A percentile compares a stretch with the other conserved stretches of the same genome.
phyloP scores from a whole-genome alignment of 2,113 vertebrate genomes.

The Drymodes brunneopygia region DNA sequence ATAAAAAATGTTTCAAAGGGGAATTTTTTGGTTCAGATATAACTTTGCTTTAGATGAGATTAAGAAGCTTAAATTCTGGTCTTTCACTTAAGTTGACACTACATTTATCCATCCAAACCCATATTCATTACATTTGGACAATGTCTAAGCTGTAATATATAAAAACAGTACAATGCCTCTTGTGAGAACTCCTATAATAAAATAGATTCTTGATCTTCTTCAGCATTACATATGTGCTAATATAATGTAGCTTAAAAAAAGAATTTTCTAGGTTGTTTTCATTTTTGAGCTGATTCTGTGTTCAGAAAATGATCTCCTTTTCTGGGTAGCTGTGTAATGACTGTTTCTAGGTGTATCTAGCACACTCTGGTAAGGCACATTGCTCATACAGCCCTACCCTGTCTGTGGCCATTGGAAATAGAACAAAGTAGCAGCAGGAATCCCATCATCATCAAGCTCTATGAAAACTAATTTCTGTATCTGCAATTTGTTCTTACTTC shows the following conservation, averaged over 20 bases:
- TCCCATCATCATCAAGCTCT: neutral
- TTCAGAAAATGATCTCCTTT: constrained; percentile 24
- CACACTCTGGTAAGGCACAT: neutral
- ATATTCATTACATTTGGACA: constrained; percentile 20
- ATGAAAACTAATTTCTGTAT: neutral
- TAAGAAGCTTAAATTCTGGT: neutral
- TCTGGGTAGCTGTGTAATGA: neutral
- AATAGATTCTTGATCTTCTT: constrained; percentile 2
- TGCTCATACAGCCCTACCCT: neutral
- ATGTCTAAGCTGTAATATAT: constrained; percentile 9
- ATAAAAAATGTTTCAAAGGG: neutral
- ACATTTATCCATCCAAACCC: neutral
- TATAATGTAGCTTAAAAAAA: neutral
- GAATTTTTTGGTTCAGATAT: neutral
- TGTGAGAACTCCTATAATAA: constrained; percentile 27
- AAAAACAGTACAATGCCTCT: neutral
- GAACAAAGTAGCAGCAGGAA: neutral
- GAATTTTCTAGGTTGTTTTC: constrained; percentile 2
- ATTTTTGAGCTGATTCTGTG: neutral
- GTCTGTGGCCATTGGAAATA: neutral
- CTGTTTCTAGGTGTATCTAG: neutral
- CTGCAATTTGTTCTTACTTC: neutral
- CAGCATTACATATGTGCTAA: neutral
- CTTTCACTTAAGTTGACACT: constrained; percentile 5
- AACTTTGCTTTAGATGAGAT: constrained; percentile 24